Conservation (phyloP, 2,113 vertebrate species). For the Entelurus aequoreus region DNA sequence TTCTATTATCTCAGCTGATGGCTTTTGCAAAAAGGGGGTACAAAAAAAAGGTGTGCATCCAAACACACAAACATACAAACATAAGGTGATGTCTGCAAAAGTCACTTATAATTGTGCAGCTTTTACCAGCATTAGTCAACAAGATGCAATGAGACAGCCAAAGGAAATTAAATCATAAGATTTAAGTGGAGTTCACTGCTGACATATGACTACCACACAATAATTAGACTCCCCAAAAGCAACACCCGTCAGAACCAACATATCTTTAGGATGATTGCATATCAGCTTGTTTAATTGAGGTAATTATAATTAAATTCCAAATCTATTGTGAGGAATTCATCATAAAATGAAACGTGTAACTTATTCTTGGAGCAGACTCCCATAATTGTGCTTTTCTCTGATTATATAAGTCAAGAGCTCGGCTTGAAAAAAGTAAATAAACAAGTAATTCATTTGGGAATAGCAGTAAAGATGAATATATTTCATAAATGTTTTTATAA, state of each 20-base stretch:
- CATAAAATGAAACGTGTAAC: constrained; percentile 6
- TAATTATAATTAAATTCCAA: constrained; percentile 10
- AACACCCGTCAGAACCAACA: constrained; percentile 8
- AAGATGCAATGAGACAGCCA: neutral
- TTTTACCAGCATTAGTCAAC: neutral
- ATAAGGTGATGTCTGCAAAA: neutral
- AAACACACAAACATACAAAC: constrained; percentile 4
- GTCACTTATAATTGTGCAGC: neutral
- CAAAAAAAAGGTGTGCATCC: constrained; percentile 3
- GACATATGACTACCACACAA: constrained; percentile 18
- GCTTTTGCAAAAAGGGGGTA: constrained; percentile 8
- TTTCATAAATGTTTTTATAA: too few relatives aligned
- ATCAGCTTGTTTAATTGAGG: constrained; percentile 1
- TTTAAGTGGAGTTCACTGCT: neutral
- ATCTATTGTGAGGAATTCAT: constrained; percentile 1
- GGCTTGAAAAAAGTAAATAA: too few relatives aligned
- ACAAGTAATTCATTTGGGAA: too few relatives aligned
- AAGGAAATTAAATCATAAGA: too few relatives aligned
- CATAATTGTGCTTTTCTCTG: neutral
- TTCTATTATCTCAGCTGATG: constrained; percentile 46
- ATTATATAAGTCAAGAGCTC: neutral
- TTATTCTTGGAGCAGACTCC: neutral
- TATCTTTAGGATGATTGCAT: constrained; percentile 1
- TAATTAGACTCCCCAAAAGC: constrained; percentile 25
- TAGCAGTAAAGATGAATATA: too few relatives aligned